phyloP scores from a whole-genome alignment of 2,888 invertebrate species.

The Sabellastarte sp. region DNA sequence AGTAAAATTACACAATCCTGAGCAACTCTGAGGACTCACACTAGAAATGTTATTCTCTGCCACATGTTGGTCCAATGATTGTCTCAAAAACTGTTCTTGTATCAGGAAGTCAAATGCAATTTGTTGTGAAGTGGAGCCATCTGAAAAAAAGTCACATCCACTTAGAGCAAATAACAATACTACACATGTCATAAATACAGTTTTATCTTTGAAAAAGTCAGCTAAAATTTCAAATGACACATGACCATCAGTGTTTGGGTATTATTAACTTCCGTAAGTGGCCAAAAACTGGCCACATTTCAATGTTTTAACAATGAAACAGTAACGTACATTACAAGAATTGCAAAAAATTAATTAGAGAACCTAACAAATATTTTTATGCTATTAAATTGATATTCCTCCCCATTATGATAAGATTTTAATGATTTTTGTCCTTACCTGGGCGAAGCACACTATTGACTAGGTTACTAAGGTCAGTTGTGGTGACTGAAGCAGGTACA shows the following conservation, averaged over 20 bases:
- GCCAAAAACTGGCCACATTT: no score
- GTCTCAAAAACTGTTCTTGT: constrained; percentile 76
- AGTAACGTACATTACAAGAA: no score
- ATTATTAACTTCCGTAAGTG: no score
- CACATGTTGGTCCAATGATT: constrained; percentile 73
- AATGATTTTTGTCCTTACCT: no score
- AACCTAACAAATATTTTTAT: neutral
- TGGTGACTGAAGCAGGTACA: constrained; percentile 72
- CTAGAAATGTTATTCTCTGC: constrained; percentile 74
- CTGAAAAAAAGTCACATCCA: no score
- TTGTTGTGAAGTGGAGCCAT: constrained; percentile 12
- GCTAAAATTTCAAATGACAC: neutral
- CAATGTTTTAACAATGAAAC: no score
- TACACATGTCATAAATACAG: neutral
- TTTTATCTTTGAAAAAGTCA: neutral
- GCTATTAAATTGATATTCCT: no score
- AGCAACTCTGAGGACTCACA: constrained; percentile 42
- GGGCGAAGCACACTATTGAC: constrained; percentile 76
- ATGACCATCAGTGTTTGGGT: neutral
- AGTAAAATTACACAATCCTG: no score
- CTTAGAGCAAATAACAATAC: constrained; percentile 21
- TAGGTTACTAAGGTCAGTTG: constrained; percentile 73
- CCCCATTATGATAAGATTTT: no score
- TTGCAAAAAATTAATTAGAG: neutral
- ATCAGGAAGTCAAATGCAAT: constrained; percentile 86